phyloP scores from a whole-genome alignment of 2,113 vertebrate species.

The Tor tambroides region DNA sequence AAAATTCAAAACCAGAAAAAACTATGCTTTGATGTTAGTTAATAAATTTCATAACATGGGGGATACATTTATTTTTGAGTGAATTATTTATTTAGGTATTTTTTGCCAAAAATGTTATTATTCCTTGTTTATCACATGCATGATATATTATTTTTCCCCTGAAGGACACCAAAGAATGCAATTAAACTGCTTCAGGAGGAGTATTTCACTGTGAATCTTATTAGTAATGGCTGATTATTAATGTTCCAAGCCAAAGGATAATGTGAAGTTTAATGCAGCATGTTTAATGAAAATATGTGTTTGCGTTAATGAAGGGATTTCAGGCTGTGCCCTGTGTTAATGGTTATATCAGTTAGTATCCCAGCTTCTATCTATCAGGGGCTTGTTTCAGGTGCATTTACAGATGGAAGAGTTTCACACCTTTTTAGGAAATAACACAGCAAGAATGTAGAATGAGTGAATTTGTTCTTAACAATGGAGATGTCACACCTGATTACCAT shows the following conservation, averaged over 20 bases:
- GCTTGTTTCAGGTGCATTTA: neutral
- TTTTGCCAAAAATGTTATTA: no score
- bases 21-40: no score
- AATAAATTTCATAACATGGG: no score
- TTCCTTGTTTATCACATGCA: no score
- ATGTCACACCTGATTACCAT: neutral
- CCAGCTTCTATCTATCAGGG: conserved; percentile 20
- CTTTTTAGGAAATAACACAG: neutral
- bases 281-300: conserved; percentile 27
- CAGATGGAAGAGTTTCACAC: neutral
- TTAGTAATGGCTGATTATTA: conserved; percentile 35
- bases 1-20: no score
- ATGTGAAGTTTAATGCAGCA: conserved; percentile 45
- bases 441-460: neutral
- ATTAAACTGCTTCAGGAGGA: conserved; percentile 11
- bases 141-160: no score
- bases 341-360: neutral
- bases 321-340: neutral
- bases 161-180: neutral
- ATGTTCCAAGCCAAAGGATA: conserved; percentile 41
- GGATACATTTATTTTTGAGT: no score
- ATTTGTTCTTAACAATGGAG: neutral
- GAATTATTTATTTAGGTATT: no score
- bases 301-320: conserved; percentile 42
- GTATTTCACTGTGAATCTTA: conserved; percentile 23